A percentile compares a stretch with the other conserved stretches of the same genome.
These are phyloP conservation scores for Isoperla grammatica DNA, from an alignment of 2,888 invertebrate species.

Conservation along the genomic window DNA sequence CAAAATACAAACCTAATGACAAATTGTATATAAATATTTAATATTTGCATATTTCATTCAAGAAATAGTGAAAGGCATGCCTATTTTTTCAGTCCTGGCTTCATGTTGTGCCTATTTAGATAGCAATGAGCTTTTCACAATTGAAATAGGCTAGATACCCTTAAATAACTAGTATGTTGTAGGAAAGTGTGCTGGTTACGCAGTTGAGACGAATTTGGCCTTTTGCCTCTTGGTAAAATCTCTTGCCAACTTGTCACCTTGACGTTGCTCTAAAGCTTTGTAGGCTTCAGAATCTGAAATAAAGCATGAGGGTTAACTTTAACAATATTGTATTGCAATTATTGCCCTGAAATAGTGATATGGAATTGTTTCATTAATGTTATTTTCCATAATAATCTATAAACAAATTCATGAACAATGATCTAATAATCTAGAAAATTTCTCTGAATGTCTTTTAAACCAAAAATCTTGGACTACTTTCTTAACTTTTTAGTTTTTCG, in stretches of 20 bases:
- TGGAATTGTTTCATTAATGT: too few species aligned
- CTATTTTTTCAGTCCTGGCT: too few species aligned
- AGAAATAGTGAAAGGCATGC: too few species aligned
- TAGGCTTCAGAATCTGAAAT: conserved; percentile 61
- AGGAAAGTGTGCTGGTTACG: background rate
- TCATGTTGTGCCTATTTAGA: too few species aligned
- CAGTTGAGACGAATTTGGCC: conserved; percentile 48
- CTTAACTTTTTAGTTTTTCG: too few species aligned
- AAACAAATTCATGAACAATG: too few species aligned
- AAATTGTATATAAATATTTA: too few species aligned
- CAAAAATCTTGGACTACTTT: too few species aligned
- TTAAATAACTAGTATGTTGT: background rate
- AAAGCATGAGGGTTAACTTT: background rate
- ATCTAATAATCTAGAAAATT: too few species aligned
- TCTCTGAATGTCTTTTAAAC: too few species aligned
- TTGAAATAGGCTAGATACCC: background rate
- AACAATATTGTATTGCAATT: background rate
- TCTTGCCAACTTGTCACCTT: conserved; percentile 81
- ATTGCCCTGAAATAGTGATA: background rate
- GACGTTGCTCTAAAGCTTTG: conserved; percentile 72
- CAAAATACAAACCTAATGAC: too few species aligned
- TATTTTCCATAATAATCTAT: background rate
- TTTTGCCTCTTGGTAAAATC: conserved; percentile 81
- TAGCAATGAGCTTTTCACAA: background rate
- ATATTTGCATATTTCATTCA: too few species aligned